phyloP scores from a whole-genome alignment of 53 echinoderm and acorn worm species.

The Hippasteria phrygiana region DNA sequence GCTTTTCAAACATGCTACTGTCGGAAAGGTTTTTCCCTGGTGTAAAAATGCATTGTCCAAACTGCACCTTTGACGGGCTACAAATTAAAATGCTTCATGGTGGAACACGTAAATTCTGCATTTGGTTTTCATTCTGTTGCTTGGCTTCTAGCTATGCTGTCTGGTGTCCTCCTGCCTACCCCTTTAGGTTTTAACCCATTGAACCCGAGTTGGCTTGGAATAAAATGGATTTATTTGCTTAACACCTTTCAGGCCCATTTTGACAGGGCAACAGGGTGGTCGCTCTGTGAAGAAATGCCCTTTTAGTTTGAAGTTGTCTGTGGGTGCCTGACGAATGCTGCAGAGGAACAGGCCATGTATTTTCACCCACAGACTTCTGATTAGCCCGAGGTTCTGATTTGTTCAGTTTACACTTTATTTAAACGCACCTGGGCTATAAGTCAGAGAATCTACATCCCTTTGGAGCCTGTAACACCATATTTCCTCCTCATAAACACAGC shows the following conservation, averaged over 20 bases:
- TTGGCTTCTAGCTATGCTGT: not conserved
- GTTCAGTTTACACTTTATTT: too few relatives aligned
- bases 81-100: too few relatives aligned
- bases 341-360: not conserved
- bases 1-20: not conserved
- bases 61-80: too few relatives aligned
- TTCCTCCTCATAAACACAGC: too few relatives aligned
- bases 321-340: not conserved
- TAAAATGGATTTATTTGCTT: constrained; percentile 23
- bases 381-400: too few relatives aligned
- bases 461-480: too few relatives aligned
- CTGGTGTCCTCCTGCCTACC: not conserved
- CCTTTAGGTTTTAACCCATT: constrained; percentile 30
- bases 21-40: not conserved
- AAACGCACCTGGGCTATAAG: too few relatives aligned
- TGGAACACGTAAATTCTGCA: not conserved
- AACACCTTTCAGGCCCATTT: constrained; percentile 38
- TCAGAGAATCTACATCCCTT: too few relatives aligned
- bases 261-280: not conserved
- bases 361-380: too few relatives aligned
- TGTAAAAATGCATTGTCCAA: too few relatives aligned
- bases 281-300: not conserved
- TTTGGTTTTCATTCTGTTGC: not conserved
- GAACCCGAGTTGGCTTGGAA: constrained; percentile 24
- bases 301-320: not conserved